phyloP scores from a whole-genome alignment of 2,888 invertebrate species.

The Drosophila paracracens region DNA sequence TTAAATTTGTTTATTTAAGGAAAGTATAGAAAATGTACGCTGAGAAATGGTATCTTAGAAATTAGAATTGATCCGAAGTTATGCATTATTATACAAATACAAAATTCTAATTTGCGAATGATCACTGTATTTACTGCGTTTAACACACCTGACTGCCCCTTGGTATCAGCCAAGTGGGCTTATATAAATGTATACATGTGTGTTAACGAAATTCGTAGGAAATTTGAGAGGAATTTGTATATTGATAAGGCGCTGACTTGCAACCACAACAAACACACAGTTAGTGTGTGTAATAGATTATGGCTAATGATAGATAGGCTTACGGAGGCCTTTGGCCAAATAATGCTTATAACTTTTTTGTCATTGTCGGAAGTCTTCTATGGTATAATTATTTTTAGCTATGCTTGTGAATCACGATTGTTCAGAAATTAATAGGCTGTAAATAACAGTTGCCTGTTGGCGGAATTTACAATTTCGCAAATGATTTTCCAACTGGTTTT shows the following conservation, averaged over 20 bases:
- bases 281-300: conserved; percentile 19
- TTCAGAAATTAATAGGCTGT: conserved; percentile 8
- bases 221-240: conserved; percentile 20
- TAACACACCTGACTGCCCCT: background rate
- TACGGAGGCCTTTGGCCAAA: background rate
- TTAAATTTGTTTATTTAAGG: background rate
- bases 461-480: conserved; percentile 2
- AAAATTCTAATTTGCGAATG: background rate
- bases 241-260: conserved; percentile 52
- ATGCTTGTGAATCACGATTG: conserved; percentile 1
- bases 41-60: background rate
- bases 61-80: background rate
- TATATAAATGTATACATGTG: background rate
- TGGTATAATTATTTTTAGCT: conserved; percentile 3
- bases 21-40: background rate
- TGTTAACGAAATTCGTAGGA: conserved; percentile 20
- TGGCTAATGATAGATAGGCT: background rate
- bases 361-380: background rate
- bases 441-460: conserved; percentile 33
- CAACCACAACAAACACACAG: background rate
- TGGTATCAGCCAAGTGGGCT: background rate
- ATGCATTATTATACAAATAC: background rate
- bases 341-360: background rate
- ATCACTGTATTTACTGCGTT: background rate
- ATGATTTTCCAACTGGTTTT: conserved; percentile 12